These are phyloP conservation scores for Rhabditophanes sp. DNA, from an alignment of 2,888 invertebrate genomes.

Conservation along the genomic window DNA sequence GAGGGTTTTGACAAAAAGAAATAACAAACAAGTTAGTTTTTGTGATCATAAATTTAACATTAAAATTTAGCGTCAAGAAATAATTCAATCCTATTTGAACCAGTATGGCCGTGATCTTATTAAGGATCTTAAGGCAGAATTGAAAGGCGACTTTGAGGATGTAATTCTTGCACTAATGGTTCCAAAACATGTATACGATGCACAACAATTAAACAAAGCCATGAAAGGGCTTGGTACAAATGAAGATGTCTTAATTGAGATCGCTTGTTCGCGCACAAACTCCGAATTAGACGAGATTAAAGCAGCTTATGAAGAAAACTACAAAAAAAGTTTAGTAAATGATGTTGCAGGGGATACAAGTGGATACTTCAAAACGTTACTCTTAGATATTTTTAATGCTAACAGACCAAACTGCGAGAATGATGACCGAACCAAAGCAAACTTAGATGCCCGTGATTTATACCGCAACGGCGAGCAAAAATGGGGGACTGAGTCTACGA, in stretches of 20 bases:
- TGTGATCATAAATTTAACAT: too few relatives aligned
- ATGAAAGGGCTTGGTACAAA: constrained; percentile 62
- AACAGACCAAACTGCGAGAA: constrained; percentile 63
- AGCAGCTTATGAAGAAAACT: constrained; percentile 43
- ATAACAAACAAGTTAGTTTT: too few relatives aligned
- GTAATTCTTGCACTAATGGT: too few relatives aligned
- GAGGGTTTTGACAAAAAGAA: too few relatives aligned
- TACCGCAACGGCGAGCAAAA: constrained; percentile 52
- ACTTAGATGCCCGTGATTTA: constrained; percentile 48
- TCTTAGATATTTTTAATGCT: constrained; percentile 53
- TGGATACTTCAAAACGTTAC: constrained; percentile 71
- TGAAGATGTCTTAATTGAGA: constrained; percentile 69
- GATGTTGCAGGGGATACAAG: constrained; percentile 62
- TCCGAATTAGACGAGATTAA: constrained; percentile 47
- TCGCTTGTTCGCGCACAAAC: constrained; percentile 71
- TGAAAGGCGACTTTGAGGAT: too few relatives aligned
- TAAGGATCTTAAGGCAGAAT: too few relatives aligned
- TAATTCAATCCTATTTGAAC: too few relatives aligned
- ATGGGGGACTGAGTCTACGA: constrained; percentile 52
- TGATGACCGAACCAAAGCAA: constrained; percentile 58
- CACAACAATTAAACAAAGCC: constrained; percentile 48
- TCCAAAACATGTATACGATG: too few relatives aligned
- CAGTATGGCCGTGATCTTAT: too few relatives aligned
- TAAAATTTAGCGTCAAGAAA: too few relatives aligned
- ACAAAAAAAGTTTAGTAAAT: constrained; percentile 31